These are phyloP conservation scores for Coracias cyanogaster DNA, from an alignment of 2,797 vertebrate species.

Conservation along the genomic window DNA sequence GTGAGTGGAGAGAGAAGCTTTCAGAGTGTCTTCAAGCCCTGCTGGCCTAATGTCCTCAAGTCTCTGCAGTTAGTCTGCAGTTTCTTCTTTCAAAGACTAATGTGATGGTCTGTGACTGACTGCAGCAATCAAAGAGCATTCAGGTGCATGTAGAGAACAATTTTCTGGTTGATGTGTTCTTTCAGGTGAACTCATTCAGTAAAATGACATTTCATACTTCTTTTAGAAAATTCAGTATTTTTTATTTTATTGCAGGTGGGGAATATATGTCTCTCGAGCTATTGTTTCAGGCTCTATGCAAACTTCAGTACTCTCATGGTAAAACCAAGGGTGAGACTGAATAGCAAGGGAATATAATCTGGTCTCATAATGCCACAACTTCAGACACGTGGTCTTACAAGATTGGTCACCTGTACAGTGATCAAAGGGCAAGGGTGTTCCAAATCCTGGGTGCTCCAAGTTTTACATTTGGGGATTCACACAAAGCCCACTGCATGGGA, in stretches of 20 bases:
- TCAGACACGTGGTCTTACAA: not conserved
- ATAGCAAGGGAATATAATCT: not conserved
- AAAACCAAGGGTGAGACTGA: not conserved
- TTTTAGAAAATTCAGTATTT: not conserved
- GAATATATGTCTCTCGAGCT: not conserved
- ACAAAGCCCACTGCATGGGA: fast-evolving
- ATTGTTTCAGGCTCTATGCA: slow-evolving; percentile 39
- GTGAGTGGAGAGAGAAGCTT: not conserved
- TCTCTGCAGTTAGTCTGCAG: slow-evolving; percentile 29
- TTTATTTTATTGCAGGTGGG: not conserved
- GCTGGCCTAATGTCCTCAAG: slow-evolving; percentile 46
- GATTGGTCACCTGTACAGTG: not conserved
- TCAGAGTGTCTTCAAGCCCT: slow-evolving; percentile 5
- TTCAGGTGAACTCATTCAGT: slow-evolving; percentile 45
- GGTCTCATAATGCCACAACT: not conserved
- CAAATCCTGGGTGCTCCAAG: not conserved
- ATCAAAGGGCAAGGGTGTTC: not conserved
- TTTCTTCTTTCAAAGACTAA: slow-evolving; percentile 54
- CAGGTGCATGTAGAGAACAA: slow-evolving; percentile 66
- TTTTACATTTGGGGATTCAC: not conserved
- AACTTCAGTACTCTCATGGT: not conserved
- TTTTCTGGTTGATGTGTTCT: slow-evolving; percentile 65
- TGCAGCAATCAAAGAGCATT: slow-evolving; percentile 70
- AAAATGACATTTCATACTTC: slow-evolving; percentile 40
- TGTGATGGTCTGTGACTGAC: slow-evolving; percentile 54